Evolutionary conservation across 1,140 invertebrate genomes (phyloP), one percentile per base, ranked within the genome.

Genomic region (Pseudomyrmex gracilis): DNA sequence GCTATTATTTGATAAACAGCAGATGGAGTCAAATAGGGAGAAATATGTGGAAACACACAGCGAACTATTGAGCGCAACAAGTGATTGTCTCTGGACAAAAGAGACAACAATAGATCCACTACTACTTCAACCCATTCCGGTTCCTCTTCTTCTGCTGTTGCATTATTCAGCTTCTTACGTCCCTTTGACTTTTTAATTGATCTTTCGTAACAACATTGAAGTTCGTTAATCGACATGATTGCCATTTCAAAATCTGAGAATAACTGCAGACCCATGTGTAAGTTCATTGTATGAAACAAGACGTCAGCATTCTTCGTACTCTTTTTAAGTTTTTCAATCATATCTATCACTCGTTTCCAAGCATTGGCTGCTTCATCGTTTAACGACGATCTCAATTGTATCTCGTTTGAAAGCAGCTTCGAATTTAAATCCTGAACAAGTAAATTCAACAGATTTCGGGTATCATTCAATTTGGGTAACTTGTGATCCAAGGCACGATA

Each of bases 41-140:
- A 97, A 53, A 98, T 94, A 82, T 97, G 95, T 60, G 96, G 95
- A 91, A 98, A 97, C 0, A 97, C 96, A 85, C 95, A 96, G 83
- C 95, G 95, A 5, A 97, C 96, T 24, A 97, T 93, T 60, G 95
- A 96, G 13, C 97, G 93, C 9, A 97, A 93, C 24, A 97, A 94
- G 92, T 96, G 96, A 45, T 96, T 96, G 85, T 96, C 96, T 82
- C 96, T 95, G 1, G 97, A 97, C 10, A 97, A 92, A 47, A 97
- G 94, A 49, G 96, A 97, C 20, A 98, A 90, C 51, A 98, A 94
- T 20, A 98, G 94, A 95, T 98, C 97, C 13, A 97, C 95, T 60
- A 97, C 95, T 1, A 98, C 97, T 94, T 97, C 97, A 73, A 97
- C 95, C 97, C 97, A 98, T 85, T 96, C 93, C 15, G 96, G 96